phyloP scores from a whole-genome alignment of 2,797 vertebrate genomes.

The Sebastolobus alascanus region DNA sequence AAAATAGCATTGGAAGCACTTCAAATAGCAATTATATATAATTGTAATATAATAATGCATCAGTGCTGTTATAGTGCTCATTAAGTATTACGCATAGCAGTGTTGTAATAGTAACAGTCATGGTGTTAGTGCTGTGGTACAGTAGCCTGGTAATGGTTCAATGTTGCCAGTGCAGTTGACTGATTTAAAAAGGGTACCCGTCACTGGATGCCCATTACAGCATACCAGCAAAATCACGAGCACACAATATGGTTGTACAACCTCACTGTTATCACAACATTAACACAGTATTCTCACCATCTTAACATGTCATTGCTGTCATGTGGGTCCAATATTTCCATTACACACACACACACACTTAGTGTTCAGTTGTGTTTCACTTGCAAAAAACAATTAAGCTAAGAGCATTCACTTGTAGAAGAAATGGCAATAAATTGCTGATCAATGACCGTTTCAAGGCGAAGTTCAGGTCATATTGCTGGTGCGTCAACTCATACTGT shows the following conservation, averaged over 20 bases:
- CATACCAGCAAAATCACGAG: neutral
- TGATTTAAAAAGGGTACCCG: conserved; percentile 13
- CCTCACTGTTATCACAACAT: conserved; percentile 16
- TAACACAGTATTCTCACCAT: conserved; percentile 1
- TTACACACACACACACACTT: neutral
- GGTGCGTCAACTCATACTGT: neutral
- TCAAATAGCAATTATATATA: no score
- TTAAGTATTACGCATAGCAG: neutral
- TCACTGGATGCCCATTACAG: conserved; percentile 3
- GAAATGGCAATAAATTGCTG: conserved; percentile 4
- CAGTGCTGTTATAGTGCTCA: neutral
- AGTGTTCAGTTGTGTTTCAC: neutral
- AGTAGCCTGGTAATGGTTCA: neutral
- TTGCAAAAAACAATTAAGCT: conserved; percentile 16
- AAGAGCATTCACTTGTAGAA: conserved; percentile 3
- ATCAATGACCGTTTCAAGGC: conserved; percentile 18
- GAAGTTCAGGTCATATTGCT: neutral
- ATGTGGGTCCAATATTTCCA: neutral
- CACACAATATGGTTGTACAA: conserved; percentile 1
- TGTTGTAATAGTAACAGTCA: neutral
- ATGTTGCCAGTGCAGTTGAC: neutral
- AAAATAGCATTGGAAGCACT: neutral
- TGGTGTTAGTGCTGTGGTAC: no score
- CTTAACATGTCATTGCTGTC: conserved; percentile 8
- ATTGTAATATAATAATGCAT: neutral